phyloP scores from a whole-genome alignment of 2,888 invertebrate species.

The Schizaphis graminum region DNA sequence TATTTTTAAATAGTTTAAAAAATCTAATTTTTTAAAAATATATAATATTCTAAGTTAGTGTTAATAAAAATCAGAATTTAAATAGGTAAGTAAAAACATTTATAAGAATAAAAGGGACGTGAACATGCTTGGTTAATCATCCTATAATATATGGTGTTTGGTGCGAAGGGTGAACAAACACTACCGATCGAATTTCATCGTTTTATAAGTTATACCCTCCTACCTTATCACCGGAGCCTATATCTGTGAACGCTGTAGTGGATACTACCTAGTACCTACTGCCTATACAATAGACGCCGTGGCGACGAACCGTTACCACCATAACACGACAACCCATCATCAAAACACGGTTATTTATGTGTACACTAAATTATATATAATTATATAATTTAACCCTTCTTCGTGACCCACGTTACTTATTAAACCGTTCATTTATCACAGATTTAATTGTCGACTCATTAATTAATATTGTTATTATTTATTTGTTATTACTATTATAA shows the following conservation, averaged over 20 bases:
- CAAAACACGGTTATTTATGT: not conserved
- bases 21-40: not conserved
- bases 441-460: conserved; percentile 44
- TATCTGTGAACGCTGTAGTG: not conserved
- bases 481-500: not conserved
- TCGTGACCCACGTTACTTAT: not conserved
- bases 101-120: not conserved
- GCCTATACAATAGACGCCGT: not conserved
- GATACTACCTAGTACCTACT: not conserved
- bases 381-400: conserved; percentile 39
- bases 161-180: not conserved
- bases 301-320: not conserved
- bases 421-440: conserved; percentile 47
- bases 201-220: not conserved
- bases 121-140: not conserved
- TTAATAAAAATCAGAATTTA: not conserved
- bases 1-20: not conserved
- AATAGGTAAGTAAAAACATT: not conserved
- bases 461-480: conserved; percentile 13
- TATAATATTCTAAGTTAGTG: not conserved
- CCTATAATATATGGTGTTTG: not conserved
- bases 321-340: not conserved
- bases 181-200: conserved; percentile 4
- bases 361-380: not conserved
- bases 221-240: not conserved